phyloP scores from a whole-genome alignment of 2,797 vertebrate species.

The Sebastolobus alascanus region DNA sequence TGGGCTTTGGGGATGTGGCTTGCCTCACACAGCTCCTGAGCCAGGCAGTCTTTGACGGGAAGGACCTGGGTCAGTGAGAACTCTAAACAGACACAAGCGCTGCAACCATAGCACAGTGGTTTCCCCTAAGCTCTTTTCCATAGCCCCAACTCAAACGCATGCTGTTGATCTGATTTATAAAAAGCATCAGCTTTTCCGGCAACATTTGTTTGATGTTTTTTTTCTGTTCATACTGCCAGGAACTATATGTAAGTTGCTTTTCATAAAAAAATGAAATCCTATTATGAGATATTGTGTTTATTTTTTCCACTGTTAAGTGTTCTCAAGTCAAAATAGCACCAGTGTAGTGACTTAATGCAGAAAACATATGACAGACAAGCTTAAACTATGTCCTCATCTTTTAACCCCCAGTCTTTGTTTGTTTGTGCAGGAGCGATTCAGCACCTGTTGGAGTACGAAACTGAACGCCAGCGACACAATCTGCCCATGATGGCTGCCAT shows the following conservation, averaged over 20 bases:
- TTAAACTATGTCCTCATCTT: slow-evolving; percentile 9
- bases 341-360: slow-evolving; percentile 45
- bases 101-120: slow-evolving; percentile 55
- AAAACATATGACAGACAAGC: slow-evolving; percentile 48
- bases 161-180: slow-evolving; percentile 71
- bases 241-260: slow-evolving; percentile 57
- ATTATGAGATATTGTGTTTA: slow-evolving; percentile 53
- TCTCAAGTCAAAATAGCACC: slow-evolving; percentile 47
- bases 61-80: slow-evolving; percentile 91
- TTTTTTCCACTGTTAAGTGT: slow-evolving; percentile 44
- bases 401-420: slow-evolving; percentile 23
- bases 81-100: slow-evolving; percentile 63
- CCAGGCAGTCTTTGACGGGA: slow-evolving; percentile 93
- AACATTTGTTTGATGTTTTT: slow-evolving; percentile 66
- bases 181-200: slow-evolving; percentile 67
- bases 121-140: slow-evolving; percentile 78
- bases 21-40: slow-evolving; percentile 91
- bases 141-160: slow-evolving; percentile 52
- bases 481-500: slow-evolving; percentile 92
- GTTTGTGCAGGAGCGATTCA: slow-evolving; percentile 89
- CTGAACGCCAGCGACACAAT: slow-evolving; percentile 94
- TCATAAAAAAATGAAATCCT: slow-evolving; percentile 46
- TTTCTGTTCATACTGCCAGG: slow-evolving; percentile 49
- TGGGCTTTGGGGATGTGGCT: slow-evolving; percentile 96
- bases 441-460: slow-evolving; percentile 94